Percentiles rank a stretch among this genome's conserved stretches.
These are phyloP conservation scores for Sesamia inferens DNA, from an alignment of 2,888 invertebrate species.

Conservation along the genomic window DNA sequence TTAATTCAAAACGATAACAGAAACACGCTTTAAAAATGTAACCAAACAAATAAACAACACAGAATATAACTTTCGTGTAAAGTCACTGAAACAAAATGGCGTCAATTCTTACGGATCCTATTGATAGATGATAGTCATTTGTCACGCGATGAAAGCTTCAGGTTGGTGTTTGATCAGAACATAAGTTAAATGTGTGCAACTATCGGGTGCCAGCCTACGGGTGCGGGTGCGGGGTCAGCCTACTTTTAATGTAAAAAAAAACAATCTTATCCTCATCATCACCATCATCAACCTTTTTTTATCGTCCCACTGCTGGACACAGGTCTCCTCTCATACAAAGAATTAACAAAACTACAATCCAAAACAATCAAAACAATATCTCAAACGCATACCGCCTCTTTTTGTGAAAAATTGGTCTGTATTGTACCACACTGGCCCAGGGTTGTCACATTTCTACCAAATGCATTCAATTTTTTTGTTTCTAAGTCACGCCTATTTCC, in stretches of 20 bases:
- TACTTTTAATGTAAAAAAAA: background rate
- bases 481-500: background rate
- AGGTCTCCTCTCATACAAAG: too few species aligned
- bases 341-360: background rate
- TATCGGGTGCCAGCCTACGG: too few species aligned
- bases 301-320: too few species aligned
- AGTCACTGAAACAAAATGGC: slow-evolving; percentile 37
- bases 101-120: slow-evolving; percentile 27
- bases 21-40: slow-evolving; percentile 10
- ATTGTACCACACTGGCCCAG: background rate
- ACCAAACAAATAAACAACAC: background rate
- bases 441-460: background rate
- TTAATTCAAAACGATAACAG: slow-evolving; percentile 31
- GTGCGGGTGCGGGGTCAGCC: too few species aligned
- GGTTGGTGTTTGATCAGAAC: slow-evolving; percentile 39
- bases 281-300: too few species aligned
- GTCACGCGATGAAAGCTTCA: slow-evolving; percentile 65
- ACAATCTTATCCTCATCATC: too few species aligned
- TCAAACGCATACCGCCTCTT: background rate
- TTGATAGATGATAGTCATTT: slow-evolving; percentile 33
- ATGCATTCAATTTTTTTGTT: background rate
- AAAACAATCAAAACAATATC: too few species aligned
- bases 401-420: background rate
- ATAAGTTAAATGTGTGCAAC: slow-evolving; percentile 9
- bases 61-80: slow-evolving; percentile 30